Conservation (phyloP, 2,888 invertebrate genomes). For the Eupelmus urozonus region DNA sequence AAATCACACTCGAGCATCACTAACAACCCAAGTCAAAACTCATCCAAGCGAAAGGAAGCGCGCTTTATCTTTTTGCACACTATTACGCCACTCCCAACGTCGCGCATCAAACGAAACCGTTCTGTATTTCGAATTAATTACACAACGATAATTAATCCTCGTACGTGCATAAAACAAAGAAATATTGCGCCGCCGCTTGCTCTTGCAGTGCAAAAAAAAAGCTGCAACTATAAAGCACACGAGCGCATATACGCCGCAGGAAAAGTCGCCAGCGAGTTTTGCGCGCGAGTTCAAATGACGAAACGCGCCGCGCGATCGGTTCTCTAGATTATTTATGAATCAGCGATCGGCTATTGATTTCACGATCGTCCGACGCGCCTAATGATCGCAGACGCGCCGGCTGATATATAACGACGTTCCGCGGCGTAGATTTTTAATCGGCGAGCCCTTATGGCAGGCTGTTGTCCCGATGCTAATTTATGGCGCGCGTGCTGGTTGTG, state of each 20-base stretch:
- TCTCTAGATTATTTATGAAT: constrained; percentile 37
- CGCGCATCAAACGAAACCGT: too few relatives aligned
- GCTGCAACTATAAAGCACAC: neutral
- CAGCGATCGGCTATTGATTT: constrained; percentile 28
- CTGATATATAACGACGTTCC: too few relatives aligned
- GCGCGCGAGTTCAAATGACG: constrained; percentile 4
- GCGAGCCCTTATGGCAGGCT: too few relatives aligned
- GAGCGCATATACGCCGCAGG: too few relatives aligned
- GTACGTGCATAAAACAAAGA: constrained; percentile 3
- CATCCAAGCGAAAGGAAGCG: too few relatives aligned
- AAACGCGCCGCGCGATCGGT: neutral
- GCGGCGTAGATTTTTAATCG: too few relatives aligned
- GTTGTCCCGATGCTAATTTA: too few relatives aligned
- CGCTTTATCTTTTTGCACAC: too few relatives aligned
- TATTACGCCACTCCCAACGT: too few relatives aligned
- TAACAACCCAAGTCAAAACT: too few relatives aligned
- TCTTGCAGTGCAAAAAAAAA: neutral
- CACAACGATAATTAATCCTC: neutral
- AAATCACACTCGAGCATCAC: too few relatives aligned
- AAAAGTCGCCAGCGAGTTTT: neutral
- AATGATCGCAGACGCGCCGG: constrained; percentile 1
- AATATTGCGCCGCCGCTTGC: neutral
- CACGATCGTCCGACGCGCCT: constrained; percentile 10
- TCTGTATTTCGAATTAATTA: neutral
- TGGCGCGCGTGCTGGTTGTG: too few relatives aligned